Evolutionary conservation across 2,113 vertebrate species (phyloP).

Genomic region (Dipodomys spectabilis): DNA sequence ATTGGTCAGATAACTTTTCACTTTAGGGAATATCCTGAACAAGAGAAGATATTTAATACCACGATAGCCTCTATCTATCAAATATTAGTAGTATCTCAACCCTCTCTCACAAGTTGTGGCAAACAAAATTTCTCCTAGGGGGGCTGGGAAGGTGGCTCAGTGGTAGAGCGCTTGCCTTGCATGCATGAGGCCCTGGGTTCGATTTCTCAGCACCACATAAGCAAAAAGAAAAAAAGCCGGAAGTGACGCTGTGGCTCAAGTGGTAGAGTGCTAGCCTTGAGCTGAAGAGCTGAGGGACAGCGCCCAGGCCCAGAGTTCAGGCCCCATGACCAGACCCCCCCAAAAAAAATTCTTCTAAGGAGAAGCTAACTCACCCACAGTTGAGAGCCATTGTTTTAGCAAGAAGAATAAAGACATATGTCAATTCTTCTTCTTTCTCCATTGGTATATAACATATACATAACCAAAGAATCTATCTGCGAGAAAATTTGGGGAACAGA

Average conservation of each 20-base stretch:
- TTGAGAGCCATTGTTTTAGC: neutral
- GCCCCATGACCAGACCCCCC: no score
- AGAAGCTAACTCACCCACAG: neutral
- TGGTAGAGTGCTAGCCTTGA: no score
- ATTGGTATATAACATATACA: neutral
- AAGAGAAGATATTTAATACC: neutral
- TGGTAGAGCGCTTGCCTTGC: no score
- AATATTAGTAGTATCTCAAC: neutral
- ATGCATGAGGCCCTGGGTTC: no score
- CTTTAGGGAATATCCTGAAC: neutral
- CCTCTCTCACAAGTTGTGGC: neutral
- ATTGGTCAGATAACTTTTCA: neutral
- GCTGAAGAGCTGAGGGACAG: no score
- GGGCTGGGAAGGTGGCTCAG: no score
- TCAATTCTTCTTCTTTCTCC: neutral
- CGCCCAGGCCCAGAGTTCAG: no score
- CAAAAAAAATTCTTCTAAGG: neutral
- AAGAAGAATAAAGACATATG: neutral
- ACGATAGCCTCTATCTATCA: neutral
- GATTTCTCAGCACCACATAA: no score
- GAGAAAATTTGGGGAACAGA: neutral
- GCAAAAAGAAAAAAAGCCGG: no score
- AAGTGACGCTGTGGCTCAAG: no score
- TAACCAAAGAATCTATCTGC: neutral
- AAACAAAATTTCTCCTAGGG: neutral